Conservation (phyloP, 2,113 vertebrate genomes). For the Corythaeola cristata region DNA sequence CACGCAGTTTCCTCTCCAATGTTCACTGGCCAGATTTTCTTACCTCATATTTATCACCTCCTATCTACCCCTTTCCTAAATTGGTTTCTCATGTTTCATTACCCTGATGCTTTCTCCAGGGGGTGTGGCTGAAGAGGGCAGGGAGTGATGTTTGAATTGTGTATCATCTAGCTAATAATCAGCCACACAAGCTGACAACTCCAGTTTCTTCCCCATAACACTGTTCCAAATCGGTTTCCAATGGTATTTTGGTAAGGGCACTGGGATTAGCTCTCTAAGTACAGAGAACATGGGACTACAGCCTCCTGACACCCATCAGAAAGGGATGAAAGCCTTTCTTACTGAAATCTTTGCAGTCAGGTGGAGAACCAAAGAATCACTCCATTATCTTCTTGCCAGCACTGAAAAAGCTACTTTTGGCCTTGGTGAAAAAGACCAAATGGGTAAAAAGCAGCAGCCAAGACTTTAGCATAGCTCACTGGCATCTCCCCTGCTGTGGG, state of each 20-base stretch:
- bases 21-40: neutral
- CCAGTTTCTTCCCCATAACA: neutral
- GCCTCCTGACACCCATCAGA: neutral
- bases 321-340: neutral
- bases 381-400: neutral
- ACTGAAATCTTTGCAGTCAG: constrained; percentile 1
- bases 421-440: constrained; percentile 13
- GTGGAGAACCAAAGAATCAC: constrained; percentile 1
- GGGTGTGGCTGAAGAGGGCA: neutral
- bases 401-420: constrained; percentile 23
- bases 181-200: neutral
- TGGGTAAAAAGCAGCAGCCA: constrained; percentile 14
- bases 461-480: constrained; percentile 19
- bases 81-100: neutral
- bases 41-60: neutral
- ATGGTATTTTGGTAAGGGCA: neutral
- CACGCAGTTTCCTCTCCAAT: neutral
- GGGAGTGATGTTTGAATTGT: neutral
- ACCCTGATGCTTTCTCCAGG: neutral
- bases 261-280: neutral
- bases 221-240: neutral
- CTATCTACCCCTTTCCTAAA: neutral
- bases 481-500: constrained; percentile 25
- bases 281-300: neutral
- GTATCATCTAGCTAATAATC: no score